Percentiles rank a stretch among this genome's conserved stretches.
These are phyloP conservation scores for Daboia siamensis DNA, from an alignment of 2,113 vertebrate genomes.

Conservation along the genomic window DNA sequence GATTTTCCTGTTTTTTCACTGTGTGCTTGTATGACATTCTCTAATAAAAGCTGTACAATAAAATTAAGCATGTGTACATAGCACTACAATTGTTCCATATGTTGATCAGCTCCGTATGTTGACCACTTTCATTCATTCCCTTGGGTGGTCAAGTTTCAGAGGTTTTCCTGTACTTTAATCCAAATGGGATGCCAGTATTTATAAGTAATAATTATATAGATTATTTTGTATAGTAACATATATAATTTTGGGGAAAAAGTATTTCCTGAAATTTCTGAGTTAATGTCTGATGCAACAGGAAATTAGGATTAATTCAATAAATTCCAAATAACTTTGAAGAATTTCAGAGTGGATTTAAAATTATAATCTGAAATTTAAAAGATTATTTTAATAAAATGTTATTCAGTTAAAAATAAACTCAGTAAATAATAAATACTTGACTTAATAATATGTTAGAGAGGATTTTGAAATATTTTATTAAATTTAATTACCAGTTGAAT, in stretches of 20 bases:
- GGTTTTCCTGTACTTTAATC: background rate
- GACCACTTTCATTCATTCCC: no score
- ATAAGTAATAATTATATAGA: background rate
- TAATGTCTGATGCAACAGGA: background rate
- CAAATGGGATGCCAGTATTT: background rate
- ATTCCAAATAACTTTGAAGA: background rate
- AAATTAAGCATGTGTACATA: no score
- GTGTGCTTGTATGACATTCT: no score
- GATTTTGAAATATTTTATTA: background rate
- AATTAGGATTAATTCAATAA: background rate
- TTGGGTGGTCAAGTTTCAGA: no score
- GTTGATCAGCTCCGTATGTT: no score
- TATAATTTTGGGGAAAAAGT: background rate
- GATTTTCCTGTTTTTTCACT: no score
- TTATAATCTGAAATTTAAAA: background rate
- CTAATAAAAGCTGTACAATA: no score
- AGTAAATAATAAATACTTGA: background rate
- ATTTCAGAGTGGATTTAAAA: background rate
- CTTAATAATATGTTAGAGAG: background rate
- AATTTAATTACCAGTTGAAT: background rate
- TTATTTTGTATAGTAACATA: background rate
- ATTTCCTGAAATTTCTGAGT: background rate
- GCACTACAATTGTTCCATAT: no score
- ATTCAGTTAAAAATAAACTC: background rate
- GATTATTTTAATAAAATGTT: background rate